phyloP scores from a whole-genome alignment of 2,797 vertebrate genomes.

The Leptatherina wallacei region DNA sequence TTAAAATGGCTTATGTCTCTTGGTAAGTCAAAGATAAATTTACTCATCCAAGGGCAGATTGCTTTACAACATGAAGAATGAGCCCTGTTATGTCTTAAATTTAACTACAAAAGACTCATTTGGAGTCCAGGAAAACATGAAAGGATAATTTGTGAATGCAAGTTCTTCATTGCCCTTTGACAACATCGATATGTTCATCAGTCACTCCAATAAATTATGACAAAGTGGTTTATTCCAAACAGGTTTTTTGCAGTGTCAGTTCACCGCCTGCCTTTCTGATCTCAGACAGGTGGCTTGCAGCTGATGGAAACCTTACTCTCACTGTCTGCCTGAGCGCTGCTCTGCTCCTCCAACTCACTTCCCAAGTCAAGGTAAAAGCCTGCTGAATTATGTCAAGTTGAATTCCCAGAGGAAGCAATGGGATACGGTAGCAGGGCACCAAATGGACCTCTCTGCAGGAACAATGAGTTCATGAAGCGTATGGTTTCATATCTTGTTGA shows the following conservation, averaged over 20 bases:
- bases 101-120: neutral
- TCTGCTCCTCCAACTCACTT: constrained; percentile 39
- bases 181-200: constrained; percentile 25
- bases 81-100: neutral
- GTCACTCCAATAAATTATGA: constrained; percentile 23
- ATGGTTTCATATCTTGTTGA: constrained; percentile 68
- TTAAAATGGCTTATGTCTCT: neutral
- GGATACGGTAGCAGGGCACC: constrained; percentile 62
- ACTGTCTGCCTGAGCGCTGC: constrained; percentile 40
- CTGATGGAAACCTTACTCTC: constrained; percentile 60
- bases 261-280: constrained; percentile 17
- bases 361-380: constrained; percentile 50
- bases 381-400: constrained; percentile 42
- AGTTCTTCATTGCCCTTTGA: constrained; percentile 4
- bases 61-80: neutral
- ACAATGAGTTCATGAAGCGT: constrained; percentile 48
- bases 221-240: constrained; percentile 23
- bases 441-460: constrained; percentile 48
- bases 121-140: constrained; percentile 14
- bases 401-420: constrained; percentile 63
- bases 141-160: neutral
- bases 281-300: constrained; percentile 70
- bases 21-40: neutral
- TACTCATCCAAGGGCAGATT: neutral
- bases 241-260: constrained; percentile 22